Evolutionary conservation across 1,140 invertebrate genomes (phyloP).

Genomic region (Aphelenchoides besseyi): DNA sequence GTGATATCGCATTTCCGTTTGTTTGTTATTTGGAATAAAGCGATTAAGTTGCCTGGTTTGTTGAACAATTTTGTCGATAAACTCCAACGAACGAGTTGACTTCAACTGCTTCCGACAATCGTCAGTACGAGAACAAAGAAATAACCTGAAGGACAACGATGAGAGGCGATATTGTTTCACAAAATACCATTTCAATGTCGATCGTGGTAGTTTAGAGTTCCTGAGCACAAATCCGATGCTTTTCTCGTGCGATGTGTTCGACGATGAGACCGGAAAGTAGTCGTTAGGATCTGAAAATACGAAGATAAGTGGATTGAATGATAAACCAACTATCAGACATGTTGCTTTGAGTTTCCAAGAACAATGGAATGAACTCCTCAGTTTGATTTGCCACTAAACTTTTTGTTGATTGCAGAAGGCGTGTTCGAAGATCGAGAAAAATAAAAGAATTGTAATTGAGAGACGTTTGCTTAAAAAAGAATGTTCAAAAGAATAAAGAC

Average conservation of each 20-base stretch:
- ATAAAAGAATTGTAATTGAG: not conserved
- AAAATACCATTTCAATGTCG: conserved; percentile 4
- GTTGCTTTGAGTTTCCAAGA: too few species aligned
- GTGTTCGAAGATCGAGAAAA: too few species aligned
- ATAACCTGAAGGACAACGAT: too few species aligned
- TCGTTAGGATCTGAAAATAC: too few species aligned
- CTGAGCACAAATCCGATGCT: not conserved
- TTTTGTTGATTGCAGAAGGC: too few species aligned
- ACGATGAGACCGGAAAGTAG: conserved; percentile 3
- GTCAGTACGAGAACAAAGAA: too few species aligned
- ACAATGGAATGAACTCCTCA: not conserved
- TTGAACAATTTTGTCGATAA: too few species aligned
- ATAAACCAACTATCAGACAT: too few species aligned
- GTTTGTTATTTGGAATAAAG: not conserved
- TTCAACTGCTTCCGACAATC: too few species aligned
- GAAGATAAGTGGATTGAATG: too few species aligned
- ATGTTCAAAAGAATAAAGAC: not conserved
- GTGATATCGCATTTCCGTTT: not conserved
- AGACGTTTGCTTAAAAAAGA: not conserved
- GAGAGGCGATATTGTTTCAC: not conserved
- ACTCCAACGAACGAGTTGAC: too few species aligned
- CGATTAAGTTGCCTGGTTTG: not conserved
- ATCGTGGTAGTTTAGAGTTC: not conserved
- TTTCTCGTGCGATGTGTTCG: not conserved
- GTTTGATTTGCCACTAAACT: not conserved